Evolutionary conservation across 2,888 invertebrate genomes (phyloP), one percentile per base, ranked within the genome.

Genomic region (Celastrina argiolus): DNA sequence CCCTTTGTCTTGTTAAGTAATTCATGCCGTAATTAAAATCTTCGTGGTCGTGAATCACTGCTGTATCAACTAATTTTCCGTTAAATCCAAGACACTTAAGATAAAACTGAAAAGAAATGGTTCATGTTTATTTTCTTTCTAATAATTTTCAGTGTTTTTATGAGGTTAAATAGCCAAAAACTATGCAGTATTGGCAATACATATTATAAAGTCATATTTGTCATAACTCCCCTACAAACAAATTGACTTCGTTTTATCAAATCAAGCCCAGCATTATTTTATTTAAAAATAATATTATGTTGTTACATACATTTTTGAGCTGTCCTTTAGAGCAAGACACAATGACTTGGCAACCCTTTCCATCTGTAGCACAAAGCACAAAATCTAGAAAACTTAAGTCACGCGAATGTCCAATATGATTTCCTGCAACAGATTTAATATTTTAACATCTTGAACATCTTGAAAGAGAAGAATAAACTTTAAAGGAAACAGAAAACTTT

Each of bases 401-500:
- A 4, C 84, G 78, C 1, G 87, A 88, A 70, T 78, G 80, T 0
- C 83, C 84, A 22, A 88, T 82, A 34, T 82, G 72, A 4, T 76
- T 73, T 56, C 75, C 85, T 85, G 72, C 18, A 81, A 81, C 2
- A 18, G 31, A 59, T 31, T 58, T 31, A 6, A 7, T n/a, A 31
- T 58, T 58, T 14, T 3, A 58, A 58, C 8, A 28, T 12, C 58
- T 14, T 16, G n/a, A 58, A 58, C 1, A n/a, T 2, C 7, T 31
- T 31, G n/a, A 14, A 14, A 45, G 2, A 51, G 6, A 22, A 51
- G 22, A 51, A 18, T 10, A 36, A 36, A 36, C 1, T 12, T 2
- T n/a, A 18, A 4, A 10, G 22, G 1, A 7, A 22, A 7, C 2
- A 18, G 2, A 26, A 56, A 26, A 36, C 12, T 6, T 34, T 69